Conservation (phyloP, 2,797 vertebrate species). For the Lacerta agilis region DNA sequence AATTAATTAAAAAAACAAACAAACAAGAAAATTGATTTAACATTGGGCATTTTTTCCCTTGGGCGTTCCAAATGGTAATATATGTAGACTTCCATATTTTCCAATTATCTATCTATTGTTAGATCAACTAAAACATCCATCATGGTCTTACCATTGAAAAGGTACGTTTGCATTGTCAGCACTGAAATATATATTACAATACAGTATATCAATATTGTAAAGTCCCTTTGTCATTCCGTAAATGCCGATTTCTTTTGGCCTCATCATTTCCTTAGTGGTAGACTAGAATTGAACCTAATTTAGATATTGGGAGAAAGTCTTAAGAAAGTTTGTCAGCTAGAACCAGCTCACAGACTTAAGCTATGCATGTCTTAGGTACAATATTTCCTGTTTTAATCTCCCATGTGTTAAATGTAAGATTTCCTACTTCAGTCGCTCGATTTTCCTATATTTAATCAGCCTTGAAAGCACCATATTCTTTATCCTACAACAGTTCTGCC, state of each 20-base stretch:
- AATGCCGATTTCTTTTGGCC: not conserved
- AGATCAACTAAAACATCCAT: not conserved
- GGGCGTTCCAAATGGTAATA: no score
- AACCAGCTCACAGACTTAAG: not conserved
- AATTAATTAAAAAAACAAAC: no score
- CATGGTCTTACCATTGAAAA: not conserved
- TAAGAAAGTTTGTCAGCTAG: not conserved
- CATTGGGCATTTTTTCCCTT: no score
- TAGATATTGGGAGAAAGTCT: not conserved
- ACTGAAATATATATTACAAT: not conserved
- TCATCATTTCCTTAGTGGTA: not conserved
- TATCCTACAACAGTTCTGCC: not conserved
- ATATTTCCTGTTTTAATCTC: not conserved
- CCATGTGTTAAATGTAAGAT: not conserved
- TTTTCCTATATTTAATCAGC: not conserved
- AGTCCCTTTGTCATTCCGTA: not conserved
- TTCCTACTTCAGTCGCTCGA: not conserved
- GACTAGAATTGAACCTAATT: not conserved
- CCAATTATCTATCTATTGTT: not conserved
- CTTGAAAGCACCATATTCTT: not conserved
- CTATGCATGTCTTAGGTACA: not conserved
- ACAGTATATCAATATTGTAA: not conserved
- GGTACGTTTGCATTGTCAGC: not conserved
- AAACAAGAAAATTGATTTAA: no score
- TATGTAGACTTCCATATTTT: no score